phyloP scores from a whole-genome alignment of 2,888 invertebrate genomes.

The Heteromyza rotundicornis region DNA sequence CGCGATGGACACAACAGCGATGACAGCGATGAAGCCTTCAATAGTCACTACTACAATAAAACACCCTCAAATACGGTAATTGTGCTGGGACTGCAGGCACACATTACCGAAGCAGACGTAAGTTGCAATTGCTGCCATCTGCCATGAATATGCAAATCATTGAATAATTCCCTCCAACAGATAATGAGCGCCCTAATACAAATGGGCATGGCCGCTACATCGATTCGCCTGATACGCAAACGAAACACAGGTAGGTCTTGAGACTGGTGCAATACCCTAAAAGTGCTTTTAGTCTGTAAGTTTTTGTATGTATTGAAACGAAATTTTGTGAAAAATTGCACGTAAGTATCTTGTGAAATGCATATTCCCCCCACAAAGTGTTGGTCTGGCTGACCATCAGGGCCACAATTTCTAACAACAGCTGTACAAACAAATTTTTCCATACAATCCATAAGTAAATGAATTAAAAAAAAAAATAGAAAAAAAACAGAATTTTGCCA shows the following conservation, averaged over 20 bases:
- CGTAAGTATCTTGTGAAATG: slow-evolving; percentile 21
- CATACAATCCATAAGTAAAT: slow-evolving; percentile 28
- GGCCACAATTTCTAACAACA: background rate
- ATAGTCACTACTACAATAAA: slow-evolving; percentile 65
- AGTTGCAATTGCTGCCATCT: slow-evolving; percentile 54
- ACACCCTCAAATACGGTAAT: slow-evolving; percentile 76
- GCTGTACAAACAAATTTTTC: background rate
- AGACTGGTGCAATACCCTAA: no score
- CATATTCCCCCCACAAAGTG: no score
- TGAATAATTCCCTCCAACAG: slow-evolving; percentile 61
- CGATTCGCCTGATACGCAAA: slow-evolving; percentile 82
- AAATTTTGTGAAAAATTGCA: slow-evolving; percentile 9
- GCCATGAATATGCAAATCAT: slow-evolving; percentile 18
- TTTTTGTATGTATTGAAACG: background rate
- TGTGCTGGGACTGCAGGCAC: slow-evolving; percentile 75
- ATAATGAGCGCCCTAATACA: slow-evolving; percentile 78
- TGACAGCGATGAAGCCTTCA: slow-evolving; percentile 56
- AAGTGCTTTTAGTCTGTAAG: slow-evolving; percentile 5
- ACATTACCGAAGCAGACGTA: slow-evolving; percentile 80
- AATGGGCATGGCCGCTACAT: slow-evolving; percentile 77
- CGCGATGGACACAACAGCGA: slow-evolving; percentile 56
- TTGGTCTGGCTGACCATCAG: slow-evolving; percentile 10
- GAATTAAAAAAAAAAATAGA: slow-evolving; percentile 11
- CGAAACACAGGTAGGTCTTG: slow-evolving; percentile 79
- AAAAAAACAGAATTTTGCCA: slow-evolving; percentile 23